phyloP scores from a whole-genome alignment of 1,140 invertebrate species.

The Apis cerana region DNA sequence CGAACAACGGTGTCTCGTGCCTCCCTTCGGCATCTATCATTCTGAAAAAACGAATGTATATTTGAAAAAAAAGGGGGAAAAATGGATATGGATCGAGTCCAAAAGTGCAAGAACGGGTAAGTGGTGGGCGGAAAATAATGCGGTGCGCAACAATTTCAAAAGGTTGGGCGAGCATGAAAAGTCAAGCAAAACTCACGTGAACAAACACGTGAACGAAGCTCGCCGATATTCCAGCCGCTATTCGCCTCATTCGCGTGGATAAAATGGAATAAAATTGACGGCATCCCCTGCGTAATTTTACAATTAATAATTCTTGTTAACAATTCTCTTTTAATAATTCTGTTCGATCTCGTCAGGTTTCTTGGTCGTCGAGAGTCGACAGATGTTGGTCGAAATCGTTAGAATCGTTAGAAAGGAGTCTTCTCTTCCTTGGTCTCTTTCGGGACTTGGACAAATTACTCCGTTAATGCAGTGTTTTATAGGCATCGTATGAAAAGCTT shows the following conservation, averaged over 20 bases:
- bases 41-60: neutral
- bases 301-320: too few species aligned
- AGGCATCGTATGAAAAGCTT: constrained; percentile 22
- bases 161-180: neutral
- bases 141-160: neutral
- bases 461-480: constrained; percentile 33
- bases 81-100: neutral
- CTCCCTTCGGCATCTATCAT: neutral
- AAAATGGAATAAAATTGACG: constrained; percentile 32
- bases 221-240: neutral
- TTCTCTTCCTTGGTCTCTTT: neutral
- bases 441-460: constrained; percentile 13
- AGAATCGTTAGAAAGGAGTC: too few species aligned
- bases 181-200: neutral
- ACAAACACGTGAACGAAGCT: constrained; percentile 5
- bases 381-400: neutral
- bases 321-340: too few species aligned
- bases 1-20: neutral
- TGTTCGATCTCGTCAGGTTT: too few species aligned
- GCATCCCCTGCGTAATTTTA: too few species aligned
- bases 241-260: neutral
- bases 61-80: neutral
- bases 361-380: too few species aligned
- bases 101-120: neutral
- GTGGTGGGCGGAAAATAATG: neutral